These are phyloP conservation scores for Rhegmatorhina hoffmannsi DNA, from an alignment of 2,113 vertebrate species.

Conservation along the genomic window DNA sequence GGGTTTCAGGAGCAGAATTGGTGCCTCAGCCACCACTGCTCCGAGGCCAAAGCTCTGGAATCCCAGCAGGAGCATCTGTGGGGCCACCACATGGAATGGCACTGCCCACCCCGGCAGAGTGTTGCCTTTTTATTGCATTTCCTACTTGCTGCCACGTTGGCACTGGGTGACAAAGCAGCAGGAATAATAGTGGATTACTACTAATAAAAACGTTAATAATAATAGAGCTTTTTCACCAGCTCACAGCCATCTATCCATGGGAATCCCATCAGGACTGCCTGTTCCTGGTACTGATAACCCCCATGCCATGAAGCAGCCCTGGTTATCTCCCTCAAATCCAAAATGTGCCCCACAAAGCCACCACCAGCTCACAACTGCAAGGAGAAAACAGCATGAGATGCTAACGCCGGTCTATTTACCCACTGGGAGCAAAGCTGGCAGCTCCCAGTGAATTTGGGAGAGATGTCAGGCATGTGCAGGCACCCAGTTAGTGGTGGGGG, in stretches of 20 bases:
- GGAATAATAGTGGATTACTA: too few relatives aligned
- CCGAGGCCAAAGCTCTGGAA: not conserved
- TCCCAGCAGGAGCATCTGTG: not conserved
- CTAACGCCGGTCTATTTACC: fast-evolving
- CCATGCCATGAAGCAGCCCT: fast-evolving
- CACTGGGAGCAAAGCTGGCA: not conserved
- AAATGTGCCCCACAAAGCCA: not conserved
- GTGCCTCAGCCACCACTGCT: not conserved
- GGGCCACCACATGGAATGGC: not conserved
- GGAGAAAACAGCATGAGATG: not conserved
- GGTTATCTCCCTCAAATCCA: fast-evolving
- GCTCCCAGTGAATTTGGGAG: not conserved
- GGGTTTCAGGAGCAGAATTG: not conserved
- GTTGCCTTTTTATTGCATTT: not conserved
- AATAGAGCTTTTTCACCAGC: fast-evolving
- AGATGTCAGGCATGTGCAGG: not conserved
- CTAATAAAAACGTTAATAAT: not conserved
- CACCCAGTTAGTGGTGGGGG: fast-evolving
- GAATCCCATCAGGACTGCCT: not conserved
- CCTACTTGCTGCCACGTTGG: not conserved
- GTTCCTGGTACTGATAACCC: fast-evolving
- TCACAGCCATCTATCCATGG: not conserved
- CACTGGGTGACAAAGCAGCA: not conserved
- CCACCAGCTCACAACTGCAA: fast-evolving
- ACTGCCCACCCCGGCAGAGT: not conserved